Evolutionary conservation across 2,888 invertebrate genomes (phyloP), one percentile per base, ranked within the genome.

Genomic region (Volucella zonaria): DNA sequence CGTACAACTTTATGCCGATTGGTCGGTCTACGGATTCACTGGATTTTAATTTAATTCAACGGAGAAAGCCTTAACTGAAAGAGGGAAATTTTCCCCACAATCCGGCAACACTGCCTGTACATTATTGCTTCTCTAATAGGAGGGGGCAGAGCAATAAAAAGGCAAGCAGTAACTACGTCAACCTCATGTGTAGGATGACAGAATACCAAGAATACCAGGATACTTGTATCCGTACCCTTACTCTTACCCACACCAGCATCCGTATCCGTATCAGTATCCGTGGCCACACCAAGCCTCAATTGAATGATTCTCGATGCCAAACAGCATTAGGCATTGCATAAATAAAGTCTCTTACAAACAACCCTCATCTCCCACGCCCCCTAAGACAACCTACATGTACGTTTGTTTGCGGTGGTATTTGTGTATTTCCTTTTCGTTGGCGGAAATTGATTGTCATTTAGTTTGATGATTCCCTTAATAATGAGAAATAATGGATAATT

Each of bases 381-480:
- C 31, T 40, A 8, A 45, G 31, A 68, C 51, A 58, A 23, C 11
- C 15, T 14, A 14, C 47, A 18, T 40, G 10, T 15, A 12, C 31
- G 47, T 59, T 43, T 62, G 1, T 31, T n/a, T 45, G 31, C 8
- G 9, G 58, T n/a, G 47, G 45, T 74, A 38, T 51, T 64, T 54
- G 42, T 64, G 42, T 38, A 43, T 54, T 51, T 67, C 18, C n/a
- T 58, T 62, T 23, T 47, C 49, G 11, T 76, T 64, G 45, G 18
- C 68, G 71, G 79, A 79, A 76, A 79, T 75, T 75, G 82, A 79
- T 75, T 74, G 64, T 70, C 80, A 76, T 81, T 64, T 68, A 66
- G 62, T 81, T 70, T 64, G 51, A 70, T 79, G 71, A 71, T 71
- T 64, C 49, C 56, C 66, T 40, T 71, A 66, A 67, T 71, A 73